Conservation (phyloP, 2,888 invertebrate species). For the Drosophila hamatofila region DNA sequence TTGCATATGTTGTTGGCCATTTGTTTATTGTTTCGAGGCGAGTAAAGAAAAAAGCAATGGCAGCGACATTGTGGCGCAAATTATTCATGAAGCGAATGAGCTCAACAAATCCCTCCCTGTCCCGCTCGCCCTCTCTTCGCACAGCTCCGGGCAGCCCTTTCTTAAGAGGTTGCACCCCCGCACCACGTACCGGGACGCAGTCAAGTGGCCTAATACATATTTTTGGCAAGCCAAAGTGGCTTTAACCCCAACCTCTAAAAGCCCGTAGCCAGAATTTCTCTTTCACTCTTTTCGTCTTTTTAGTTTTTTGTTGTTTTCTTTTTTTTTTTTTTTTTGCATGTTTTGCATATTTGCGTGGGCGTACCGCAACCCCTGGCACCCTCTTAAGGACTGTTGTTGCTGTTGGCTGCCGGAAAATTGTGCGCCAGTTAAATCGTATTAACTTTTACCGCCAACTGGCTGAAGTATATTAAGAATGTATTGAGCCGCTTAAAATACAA, state of each 20-base stretch:
- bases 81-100: conserved; percentile 80
- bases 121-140: not conserved
- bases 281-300: conserved; percentile 15
- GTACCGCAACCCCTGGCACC: not conserved
- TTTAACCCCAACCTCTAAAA: conserved; percentile 44
- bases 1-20: conserved; percentile 79
- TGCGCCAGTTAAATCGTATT: conserved; percentile 77
- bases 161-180: conserved; percentile 6
- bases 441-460: conserved; percentile 75
- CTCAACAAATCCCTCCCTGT: conserved; percentile 69
- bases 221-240: conserved; percentile 69
- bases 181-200: conserved; percentile 40
- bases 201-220: conserved; percentile 79
- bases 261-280: conserved; percentile 31
- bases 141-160: conserved; percentile 10
- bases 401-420: conserved; percentile 59
- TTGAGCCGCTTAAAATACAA: conserved; percentile 77
- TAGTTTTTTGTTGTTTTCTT: not conserved
- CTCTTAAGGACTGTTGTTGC: conserved; percentile 14
- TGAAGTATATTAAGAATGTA: conserved; percentile 79
- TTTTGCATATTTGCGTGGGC: conserved; percentile 70
- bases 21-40: conserved; percentile 73
- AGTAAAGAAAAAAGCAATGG: conserved; percentile 30
- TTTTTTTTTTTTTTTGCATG: conserved; percentile 43
- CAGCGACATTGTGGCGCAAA: conserved; percentile 76